A percentile compares a stretch with the other conserved stretches of the same genome.
phyloP scores from a whole-genome alignment of 2,797 vertebrate species.

The Gallinago stenura region DNA sequence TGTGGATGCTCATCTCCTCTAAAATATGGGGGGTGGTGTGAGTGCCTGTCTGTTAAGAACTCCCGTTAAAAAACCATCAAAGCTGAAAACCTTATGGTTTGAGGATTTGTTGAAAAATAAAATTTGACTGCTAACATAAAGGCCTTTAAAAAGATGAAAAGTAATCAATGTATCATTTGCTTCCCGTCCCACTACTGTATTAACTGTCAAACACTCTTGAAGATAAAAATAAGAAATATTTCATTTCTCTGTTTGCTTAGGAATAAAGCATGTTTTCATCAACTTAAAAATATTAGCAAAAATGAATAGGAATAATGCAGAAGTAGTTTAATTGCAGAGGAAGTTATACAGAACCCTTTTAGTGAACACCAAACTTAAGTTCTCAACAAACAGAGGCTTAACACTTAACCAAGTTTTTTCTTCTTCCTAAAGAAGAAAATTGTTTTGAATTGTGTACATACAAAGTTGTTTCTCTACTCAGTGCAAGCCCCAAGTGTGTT shows the following conservation, averaged over 20 bases:
- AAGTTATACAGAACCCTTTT: neutral
- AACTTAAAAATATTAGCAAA: neutral
- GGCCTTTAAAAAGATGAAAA: neutral
- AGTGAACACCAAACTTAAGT: neutral
- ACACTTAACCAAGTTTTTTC: neutral
- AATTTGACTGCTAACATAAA: neutral
- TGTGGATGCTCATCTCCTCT: neutral
- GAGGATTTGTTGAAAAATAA: neutral
- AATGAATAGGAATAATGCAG: neutral
- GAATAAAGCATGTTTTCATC: neutral
- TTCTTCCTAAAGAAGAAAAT: conserved; percentile 11
- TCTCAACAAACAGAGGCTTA: neutral
- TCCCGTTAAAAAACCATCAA: neutral
- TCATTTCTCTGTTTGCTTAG: neutral
- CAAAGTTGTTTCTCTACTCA: conserved; percentile 67
- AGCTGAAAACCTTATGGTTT: neutral
- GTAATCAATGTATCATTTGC: neutral
- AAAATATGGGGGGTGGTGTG: neutral
- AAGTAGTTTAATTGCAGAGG: neutral
- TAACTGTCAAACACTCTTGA: neutral
- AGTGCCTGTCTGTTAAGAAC: neutral
- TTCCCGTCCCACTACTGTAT: neutral
- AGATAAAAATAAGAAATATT: neutral
- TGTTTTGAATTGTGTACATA: conserved; percentile 12
- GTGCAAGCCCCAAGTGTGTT: conserved; percentile 61